Evolutionary conservation across 2,888 invertebrate genomes (phyloP), one percentile per base, ranked within the genome.

Genomic region (Pinctada fucata): DNA sequence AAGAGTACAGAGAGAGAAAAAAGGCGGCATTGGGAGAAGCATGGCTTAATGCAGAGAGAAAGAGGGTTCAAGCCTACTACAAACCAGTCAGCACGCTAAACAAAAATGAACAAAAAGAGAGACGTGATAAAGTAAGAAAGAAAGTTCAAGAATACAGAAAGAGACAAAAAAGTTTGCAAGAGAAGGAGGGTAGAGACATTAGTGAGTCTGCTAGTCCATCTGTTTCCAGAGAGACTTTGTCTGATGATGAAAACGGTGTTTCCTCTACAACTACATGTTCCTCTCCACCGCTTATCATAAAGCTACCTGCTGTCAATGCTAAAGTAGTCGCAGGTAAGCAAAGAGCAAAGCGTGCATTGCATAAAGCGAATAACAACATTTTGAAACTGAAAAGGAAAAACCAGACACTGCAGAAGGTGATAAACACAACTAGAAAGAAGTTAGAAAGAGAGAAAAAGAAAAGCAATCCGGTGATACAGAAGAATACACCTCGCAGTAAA

Each of bases 1-100:
- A 75, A 52, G 80, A 80, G 49, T 80, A 78, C 31, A 66, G 78
- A 69, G 75, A 48, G 51, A 63, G 78, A 48, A 80, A 72, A 52
- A 80, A 80, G 51, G 75, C 76, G 10, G 52, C 52, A 16, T 63
- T 72, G 8, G 72, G 78, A 5, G 72, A 75, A 5, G 65, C 69
- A 50, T 76, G 76, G 76, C 66, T 75, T 4, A 16, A 31, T 8
- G 3, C 31, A 68, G 63, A 79, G 66, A 76, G 72, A 1, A 66
- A 47, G 31, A 58, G 76, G 63, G 58, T 63, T 1, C 66, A 68
- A 52, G n/a, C 52, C 8, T 78, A 80, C 45, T 76, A 45, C 69
- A 68, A 75, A 52, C 81, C 75, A 47, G 51, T 75, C 31, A 16
- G 47, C 45, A n/a, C 69, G 48, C 63, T 78, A 16, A 72, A 63